These are phyloP conservation scores for Caenorhabditis sp. DNA, from an alignment of 2,888 invertebrate species.

Conservation along the genomic window DNA sequence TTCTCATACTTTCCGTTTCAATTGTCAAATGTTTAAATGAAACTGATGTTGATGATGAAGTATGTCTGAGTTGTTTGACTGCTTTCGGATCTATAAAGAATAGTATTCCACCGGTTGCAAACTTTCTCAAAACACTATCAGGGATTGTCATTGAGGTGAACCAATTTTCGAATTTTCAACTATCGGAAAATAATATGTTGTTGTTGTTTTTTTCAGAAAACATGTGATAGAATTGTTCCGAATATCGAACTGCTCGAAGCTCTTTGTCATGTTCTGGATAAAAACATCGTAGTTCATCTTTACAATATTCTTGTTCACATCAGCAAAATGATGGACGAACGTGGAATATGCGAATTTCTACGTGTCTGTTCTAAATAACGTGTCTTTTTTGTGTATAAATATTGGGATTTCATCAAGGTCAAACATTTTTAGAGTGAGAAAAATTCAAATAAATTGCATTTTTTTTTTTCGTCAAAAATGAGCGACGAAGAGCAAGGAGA, in stretches of 20 bases:
- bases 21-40: not conserved
- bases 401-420: not conserved
- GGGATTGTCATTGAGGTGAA: conserved; percentile 7
- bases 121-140: not conserved
- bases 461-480: not conserved
- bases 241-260: conserved; percentile 24
- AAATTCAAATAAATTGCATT: no score
- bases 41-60: conserved; percentile 1
- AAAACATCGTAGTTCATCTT: conserved; percentile 15
- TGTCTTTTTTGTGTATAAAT: not conserved
- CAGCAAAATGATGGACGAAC: conserved; percentile 16
- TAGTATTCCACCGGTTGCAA: conserved; percentile 12
- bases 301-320: conserved; percentile 19
- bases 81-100: conserved; percentile 19
- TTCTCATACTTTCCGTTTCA: not conserved
- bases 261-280: conserved; percentile 21
- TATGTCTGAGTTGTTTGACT: conserved; percentile 18
- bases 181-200: not conserved
- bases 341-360: conserved; percentile 12
- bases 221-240: conserved; percentile 15
- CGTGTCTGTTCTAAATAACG: conserved; percentile 17
- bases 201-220: conserved; percentile 11
- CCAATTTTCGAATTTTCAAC: conserved; percentile 11
- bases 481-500: conserved; percentile 1
- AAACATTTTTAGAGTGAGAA: not conserved